A percentile compares a stretch with the other conserved stretches of the same genome.
Evolutionary conservation across 2,113 vertebrate genomes (phyloP).

Genomic region (Craseonycteris thonglongyai): DNA sequence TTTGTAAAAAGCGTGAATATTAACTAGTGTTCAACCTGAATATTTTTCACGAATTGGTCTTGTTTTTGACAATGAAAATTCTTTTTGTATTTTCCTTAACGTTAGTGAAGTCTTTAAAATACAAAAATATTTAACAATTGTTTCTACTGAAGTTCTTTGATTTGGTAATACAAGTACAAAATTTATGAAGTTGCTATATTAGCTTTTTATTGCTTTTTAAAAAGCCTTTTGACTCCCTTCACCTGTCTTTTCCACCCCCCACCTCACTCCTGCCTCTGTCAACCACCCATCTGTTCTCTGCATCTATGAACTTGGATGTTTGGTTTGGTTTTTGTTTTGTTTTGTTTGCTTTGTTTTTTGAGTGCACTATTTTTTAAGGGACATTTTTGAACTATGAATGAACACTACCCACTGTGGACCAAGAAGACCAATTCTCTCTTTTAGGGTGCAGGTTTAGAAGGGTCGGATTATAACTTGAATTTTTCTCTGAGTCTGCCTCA

Average conservation of each 20-base stretch:
- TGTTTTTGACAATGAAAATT: not conserved
- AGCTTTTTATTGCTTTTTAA: not conserved
- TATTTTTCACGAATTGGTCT: not conserved
- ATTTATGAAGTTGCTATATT: not conserved
- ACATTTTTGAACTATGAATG: not conserved
- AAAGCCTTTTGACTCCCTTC: not conserved
- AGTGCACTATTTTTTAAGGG: not conserved
- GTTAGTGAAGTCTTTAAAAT: not conserved
- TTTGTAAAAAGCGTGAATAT: not conserved
- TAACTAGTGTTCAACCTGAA: not conserved
- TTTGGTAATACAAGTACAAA: slow-evolving; percentile 13
- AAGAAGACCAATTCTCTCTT: not conserved
- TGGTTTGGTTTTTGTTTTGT: no score
- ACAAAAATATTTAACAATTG: not conserved
- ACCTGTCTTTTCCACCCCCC: not conserved
- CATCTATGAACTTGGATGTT: not conserved
- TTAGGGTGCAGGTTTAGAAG: not conserved
- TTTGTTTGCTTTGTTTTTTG: not conserved
- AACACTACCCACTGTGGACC: not conserved
- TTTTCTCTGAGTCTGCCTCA: not conserved
- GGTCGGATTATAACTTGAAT: not conserved
- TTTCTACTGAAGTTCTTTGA: not conserved
- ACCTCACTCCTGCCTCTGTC: not conserved
- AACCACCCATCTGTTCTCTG: not conserved
- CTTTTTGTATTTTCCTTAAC: not conserved